phyloP scores from a whole-genome alignment of 1,140 invertebrate species.

The Ceratoteleas bidentatus region DNA sequence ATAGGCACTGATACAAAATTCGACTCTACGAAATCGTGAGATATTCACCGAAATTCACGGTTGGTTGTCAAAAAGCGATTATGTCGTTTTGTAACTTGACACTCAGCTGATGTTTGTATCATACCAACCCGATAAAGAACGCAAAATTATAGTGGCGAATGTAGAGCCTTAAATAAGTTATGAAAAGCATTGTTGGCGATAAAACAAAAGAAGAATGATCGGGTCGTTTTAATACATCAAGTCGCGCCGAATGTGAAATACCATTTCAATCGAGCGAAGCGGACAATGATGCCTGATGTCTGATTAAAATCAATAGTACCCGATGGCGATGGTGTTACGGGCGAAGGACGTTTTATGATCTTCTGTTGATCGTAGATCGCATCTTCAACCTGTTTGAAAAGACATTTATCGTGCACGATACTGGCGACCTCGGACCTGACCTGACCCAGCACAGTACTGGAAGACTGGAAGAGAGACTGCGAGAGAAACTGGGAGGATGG shows the following conservation, averaged over 20 bases:
- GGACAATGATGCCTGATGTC: conserved; percentile 50
- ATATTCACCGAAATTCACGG: neutral
- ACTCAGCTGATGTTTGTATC: too few species aligned
- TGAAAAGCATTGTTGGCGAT: neutral
- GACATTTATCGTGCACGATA: conserved; percentile 52
- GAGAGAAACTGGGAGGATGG: conserved; percentile 31
- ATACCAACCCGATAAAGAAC: neutral
- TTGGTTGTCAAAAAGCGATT: too few species aligned
- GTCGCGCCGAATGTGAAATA: conserved; percentile 43
- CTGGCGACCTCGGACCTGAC: conserved; percentile 69
- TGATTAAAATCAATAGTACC: conserved; percentile 59
- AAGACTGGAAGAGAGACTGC: neutral
- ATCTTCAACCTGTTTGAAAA: conserved; percentile 52
- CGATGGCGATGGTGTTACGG: conserved; percentile 28
- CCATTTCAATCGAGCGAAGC: conserved; percentile 56
- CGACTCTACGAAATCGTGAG: neutral
- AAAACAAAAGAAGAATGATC: conserved; percentile 39
- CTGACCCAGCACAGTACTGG: conserved; percentile 61
- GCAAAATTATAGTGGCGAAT: neutral
- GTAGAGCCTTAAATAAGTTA: conserved; percentile 6
- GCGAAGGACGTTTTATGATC: conserved; percentile 54
- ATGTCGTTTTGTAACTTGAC: too few species aligned
- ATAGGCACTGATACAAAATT: neutral
- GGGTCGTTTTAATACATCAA: conserved; percentile 28
- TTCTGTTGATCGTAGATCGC: conserved; percentile 56